A percentile compares a stretch with the other conserved stretches of the same genome.
phyloP scores from a whole-genome alignment of 2,888 invertebrate genomes.

The Vandiemenella viatica region DNA sequence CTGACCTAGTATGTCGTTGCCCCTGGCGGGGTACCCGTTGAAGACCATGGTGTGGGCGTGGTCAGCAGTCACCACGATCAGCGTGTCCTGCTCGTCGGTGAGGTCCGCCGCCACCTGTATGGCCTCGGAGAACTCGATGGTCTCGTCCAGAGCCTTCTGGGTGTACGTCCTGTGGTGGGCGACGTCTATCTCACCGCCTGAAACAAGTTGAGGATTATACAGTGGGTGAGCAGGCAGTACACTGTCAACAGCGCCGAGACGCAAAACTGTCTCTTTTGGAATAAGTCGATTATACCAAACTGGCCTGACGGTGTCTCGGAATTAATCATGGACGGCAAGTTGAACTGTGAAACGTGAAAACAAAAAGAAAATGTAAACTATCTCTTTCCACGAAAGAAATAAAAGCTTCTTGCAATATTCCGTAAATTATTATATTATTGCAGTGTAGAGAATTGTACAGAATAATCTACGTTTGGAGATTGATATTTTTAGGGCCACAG shows the following conservation, averaged over 20 bases:
- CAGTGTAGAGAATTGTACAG: too few species aligned
- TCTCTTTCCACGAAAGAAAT: too few species aligned
- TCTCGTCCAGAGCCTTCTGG: conserved; percentile 58
- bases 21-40: conserved; percentile 56
- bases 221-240: too few species aligned
- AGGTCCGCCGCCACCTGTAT: conserved; percentile 27
- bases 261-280: background rate
- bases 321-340: too few species aligned
- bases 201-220: conserved; percentile 28
- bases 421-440: too few species aligned
- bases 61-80: conserved; percentile 65
- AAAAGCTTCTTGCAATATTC: too few species aligned
- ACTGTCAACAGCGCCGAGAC: too few species aligned
- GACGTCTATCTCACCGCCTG: conserved; percentile 26
- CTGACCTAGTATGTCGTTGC: conserved; percentile 39
- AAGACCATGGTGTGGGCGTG: conserved; percentile 66
- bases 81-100: conserved; percentile 29
- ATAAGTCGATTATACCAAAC: background rate
- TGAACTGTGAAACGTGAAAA: too few species aligned
- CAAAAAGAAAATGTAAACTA: too few species aligned
- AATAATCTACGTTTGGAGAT: too few species aligned
- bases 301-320: background rate
- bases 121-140: conserved; percentile 47
- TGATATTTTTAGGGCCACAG: too few species aligned
- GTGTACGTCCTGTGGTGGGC: conserved; percentile 35